Evolutionary conservation across 2,797 vertebrate genomes (phyloP), one percentile per base, ranked within the genome.

Genomic region (Oreochromis mossambicus): DNA sequence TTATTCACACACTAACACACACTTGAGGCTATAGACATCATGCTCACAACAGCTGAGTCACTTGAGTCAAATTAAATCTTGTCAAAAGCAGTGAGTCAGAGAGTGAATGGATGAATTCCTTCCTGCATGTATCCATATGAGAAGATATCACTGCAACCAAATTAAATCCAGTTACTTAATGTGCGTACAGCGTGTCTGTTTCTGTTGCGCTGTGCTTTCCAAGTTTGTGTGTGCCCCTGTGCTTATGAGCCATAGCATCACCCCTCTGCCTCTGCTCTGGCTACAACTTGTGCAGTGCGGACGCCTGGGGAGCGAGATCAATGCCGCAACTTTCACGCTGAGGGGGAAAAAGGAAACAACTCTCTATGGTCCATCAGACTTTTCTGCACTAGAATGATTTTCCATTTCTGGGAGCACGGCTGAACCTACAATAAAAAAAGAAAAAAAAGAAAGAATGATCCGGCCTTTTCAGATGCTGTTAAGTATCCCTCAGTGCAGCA

Each of bases 331-430:
- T 83, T 89, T 91, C 78, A 86, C 80, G 86, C 55, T 6, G 63
- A 78, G 81, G 81, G 78, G 78, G 73, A 14, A 63, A 90, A 89
- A 68, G 87, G 86, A 91, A 88, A 90, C 89, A 83, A 84, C 81
- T 77, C 88, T 88, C 83, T 26, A 48, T 73, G 83, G 79, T 75
- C 89, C 84, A 36, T 32, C 81, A 90, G 84, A 87, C 80, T 85
- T 84, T 82, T 88, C 66, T 84, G 81, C 81, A 77, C 78, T 17
- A 54, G 50, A 92, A 81, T 84, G 84, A 89, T 90, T 91, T 88
- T 86, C 85, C 70, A 84, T 91, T 88, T 82, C 77, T 87, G 78
- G 82, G 78, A 90, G 77, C 55, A 29, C 11, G 77, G 21, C 82
- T 81, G 75, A 84, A 81, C 76, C 48, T 58, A 63, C 48, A 55